Base-by-base conservation (phyloP, 2,113 vertebrate species). In the Carettochelys insculpta region DNA sequence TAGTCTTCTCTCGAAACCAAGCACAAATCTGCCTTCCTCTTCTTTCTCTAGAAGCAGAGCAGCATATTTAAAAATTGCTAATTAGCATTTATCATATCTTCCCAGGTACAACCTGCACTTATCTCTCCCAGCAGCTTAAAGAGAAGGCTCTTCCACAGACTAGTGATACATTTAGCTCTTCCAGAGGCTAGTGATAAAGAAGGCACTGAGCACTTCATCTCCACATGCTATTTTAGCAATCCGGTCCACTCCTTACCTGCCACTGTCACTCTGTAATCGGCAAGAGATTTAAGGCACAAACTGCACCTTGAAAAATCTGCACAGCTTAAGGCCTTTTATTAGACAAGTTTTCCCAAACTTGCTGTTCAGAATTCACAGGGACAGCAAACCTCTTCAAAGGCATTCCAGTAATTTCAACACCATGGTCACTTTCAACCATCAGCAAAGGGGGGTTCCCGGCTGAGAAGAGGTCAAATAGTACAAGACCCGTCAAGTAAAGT, bases 101-200 rank as follows among this genome's bases (percentile, higher is more conserved):
- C 95, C 94, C 89, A 94, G 97, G 96, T 96, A 93, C 96, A 97
- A 97, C 95, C 96, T 90, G 92, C 86, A 95, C 96, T 97, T 97
- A 97, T 95, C 95, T 96, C 89, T 96, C 89, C 90, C 47, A 43
- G 91, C 78, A 91, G 94, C 93, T 96, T 56, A 93, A 97, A 97
- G 91, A 96, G 94, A 93, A 95, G 95, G 56, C 96, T 96, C 92
- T 95, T 95, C 82, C 94, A 97, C 96, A 96, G 96, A 96, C 95
- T 95, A 96, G 89, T 94, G 95, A 94, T 96, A 97, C n/a, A n/a
- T n/a, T n/a, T n/a, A n/a, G 56, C 96, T 96, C 92, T 95, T 95
- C 82, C 94, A 97, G 96, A 96, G 96, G 96, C 95, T 95, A 96
- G 89, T 94, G 95, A 94, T 96, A 97, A 97, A 97, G 95, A 89